phyloP scores from a whole-genome alignment of 2,797 vertebrate species.

The Eospalax fontanierii region DNA sequence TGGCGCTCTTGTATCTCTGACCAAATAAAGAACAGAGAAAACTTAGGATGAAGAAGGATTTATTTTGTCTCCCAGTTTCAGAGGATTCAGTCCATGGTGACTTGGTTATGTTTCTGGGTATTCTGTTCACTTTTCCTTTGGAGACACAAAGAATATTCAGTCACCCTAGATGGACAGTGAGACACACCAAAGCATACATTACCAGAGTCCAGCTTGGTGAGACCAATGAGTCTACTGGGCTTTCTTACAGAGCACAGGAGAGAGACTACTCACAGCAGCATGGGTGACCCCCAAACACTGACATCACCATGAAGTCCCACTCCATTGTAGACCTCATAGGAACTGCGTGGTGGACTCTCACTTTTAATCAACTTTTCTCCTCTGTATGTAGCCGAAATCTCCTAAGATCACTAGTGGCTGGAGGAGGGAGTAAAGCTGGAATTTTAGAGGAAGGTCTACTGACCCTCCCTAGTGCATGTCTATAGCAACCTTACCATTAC shows the following conservation, averaged over 20 bases:
- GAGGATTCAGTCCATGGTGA: not conserved
- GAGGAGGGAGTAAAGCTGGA: not conserved
- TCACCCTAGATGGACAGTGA: not conserved
- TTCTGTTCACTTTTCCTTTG: not conserved
- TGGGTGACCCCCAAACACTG: not conserved
- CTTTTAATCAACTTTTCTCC: not conserved
- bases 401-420: not conserved
- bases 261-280: not conserved
- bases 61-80: too few species aligned
- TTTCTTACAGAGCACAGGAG: not conserved
- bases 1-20: not conserved
- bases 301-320: not conserved
- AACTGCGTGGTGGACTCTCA: not conserved
- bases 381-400: not conserved
- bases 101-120: not conserved
- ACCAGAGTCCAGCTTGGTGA: not conserved
- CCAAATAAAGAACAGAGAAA: not conserved
- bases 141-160: not conserved
- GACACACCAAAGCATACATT: not conserved
- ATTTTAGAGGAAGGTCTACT: not conserved
- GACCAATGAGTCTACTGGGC: not conserved
- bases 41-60: too few species aligned
- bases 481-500: not conserved
- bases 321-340: not conserved
- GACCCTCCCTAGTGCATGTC: too few species aligned